Conservation (phyloP, 2,797 vertebrate genomes). For the Champsocephalus gunnari region DNA sequence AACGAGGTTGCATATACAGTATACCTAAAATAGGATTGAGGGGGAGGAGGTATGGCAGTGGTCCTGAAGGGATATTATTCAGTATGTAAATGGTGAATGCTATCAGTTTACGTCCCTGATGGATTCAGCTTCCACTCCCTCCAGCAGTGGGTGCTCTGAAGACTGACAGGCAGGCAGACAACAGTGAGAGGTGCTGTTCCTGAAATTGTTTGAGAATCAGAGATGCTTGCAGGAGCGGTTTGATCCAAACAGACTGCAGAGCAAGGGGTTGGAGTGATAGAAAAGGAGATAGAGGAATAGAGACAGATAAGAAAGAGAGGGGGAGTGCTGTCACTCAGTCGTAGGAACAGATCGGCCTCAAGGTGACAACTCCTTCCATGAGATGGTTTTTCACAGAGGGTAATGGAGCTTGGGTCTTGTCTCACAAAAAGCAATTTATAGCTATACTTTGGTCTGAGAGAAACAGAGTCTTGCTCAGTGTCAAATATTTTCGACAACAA, state of each 20-base stretch:
- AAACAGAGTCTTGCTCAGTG: slow-evolving; percentile 59
- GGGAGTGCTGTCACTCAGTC: slow-evolving; percentile 76
- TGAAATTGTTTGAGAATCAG: slow-evolving; percentile 81
- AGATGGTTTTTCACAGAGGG: slow-evolving; percentile 78
- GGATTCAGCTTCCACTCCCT: slow-evolving; percentile 55
- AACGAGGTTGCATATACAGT: slow-evolving; percentile 21
- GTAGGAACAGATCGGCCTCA: slow-evolving; percentile 73
- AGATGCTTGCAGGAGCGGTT: slow-evolving; percentile 68
- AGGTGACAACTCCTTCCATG: slow-evolving; percentile 82
- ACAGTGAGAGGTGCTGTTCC: slow-evolving; percentile 53
- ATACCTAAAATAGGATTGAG: slow-evolving; percentile 45
- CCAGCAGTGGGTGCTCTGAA: slow-evolving; percentile 55
- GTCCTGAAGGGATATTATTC: slow-evolving; percentile 42
- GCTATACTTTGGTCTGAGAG: slow-evolving; percentile 69
- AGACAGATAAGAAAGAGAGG: slow-evolving; percentile 52
- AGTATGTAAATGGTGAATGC: slow-evolving; percentile 50
- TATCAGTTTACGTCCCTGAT: slow-evolving; percentile 52
- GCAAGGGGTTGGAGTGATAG: slow-evolving; percentile 52
- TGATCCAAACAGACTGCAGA: slow-evolving; percentile 74
- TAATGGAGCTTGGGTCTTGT: slow-evolving; percentile 80
- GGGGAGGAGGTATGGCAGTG: slow-evolving; percentile 33
- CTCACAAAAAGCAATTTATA: slow-evolving; percentile 83
- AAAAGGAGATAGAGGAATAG: slow-evolving; percentile 50
- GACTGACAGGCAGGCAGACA: slow-evolving; percentile 67
- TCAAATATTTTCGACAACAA: slow-evolving; percentile 73